Conservation (phyloP, 1,140 invertebrate species). For the Drosophila hydei region DNA sequence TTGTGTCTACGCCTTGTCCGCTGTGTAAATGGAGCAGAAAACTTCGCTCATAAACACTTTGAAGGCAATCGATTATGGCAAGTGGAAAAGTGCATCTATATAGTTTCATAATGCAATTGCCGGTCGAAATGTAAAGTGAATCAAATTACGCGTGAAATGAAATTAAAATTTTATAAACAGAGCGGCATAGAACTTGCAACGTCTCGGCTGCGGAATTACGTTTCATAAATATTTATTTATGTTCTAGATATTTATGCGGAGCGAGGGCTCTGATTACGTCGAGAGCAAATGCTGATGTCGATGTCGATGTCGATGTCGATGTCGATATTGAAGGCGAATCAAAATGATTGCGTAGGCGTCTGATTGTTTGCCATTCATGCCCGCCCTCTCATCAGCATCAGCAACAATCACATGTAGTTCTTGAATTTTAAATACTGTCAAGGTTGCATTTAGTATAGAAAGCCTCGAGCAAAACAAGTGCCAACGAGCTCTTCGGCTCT, state of each 20-base stretch:
- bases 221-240: conserved; percentile 60
- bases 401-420: not conserved
- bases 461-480: conserved; percentile 1
- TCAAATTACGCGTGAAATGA: conserved; percentile 69
- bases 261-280: conserved; percentile 56
- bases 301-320: not conserved
- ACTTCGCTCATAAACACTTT: conserved; percentile 5
- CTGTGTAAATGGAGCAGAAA: conserved; percentile 20
- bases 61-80: conserved; percentile 40
- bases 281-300: conserved; percentile 37
- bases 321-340: conserved; percentile 13
- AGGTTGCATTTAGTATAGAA: conserved; percentile 12
- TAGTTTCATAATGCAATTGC: conserved; percentile 6
- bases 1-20: not conserved
- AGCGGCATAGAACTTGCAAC: conserved; percentile 25
- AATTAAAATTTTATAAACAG: conserved; percentile 41
- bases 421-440: conserved; percentile 16
- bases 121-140: conserved; percentile 45
- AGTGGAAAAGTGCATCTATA: conserved; percentile 10
- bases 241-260: conserved; percentile 24
- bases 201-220: conserved; percentile 38
- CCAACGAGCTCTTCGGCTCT: not conserved
- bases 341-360: conserved; percentile 9
- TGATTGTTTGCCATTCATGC: conserved; percentile 19
- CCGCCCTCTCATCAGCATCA: conserved; percentile 1